Evolutionary conservation across 2,888 invertebrate species (phyloP).

Genomic region (Halocaridina rubra): DNA sequence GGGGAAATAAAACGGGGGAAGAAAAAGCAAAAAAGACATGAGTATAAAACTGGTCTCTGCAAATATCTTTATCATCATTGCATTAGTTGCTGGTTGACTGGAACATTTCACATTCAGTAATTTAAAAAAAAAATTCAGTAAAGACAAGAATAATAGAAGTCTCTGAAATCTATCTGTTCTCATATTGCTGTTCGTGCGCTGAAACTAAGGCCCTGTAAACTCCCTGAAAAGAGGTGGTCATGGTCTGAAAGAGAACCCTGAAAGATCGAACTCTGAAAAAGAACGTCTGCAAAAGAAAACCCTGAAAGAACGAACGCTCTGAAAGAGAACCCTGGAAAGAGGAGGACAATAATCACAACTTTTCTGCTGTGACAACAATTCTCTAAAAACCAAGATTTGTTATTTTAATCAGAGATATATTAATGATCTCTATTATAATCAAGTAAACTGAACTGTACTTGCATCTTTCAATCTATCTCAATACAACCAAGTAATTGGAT

Average conservation of each 20-base stretch:
- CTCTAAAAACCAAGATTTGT: no score
- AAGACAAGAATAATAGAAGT: no score
- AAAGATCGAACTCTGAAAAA: no score
- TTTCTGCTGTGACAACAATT: no score
- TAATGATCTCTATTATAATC: no score
- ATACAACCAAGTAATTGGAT: no score
- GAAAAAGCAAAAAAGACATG: conserved; percentile 63
- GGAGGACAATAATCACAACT: conserved; percentile 44
- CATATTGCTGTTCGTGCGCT: conserved; percentile 35
- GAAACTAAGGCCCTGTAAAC: conserved; percentile 44
- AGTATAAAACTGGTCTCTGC: conserved; percentile 51
- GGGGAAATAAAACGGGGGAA: conserved; percentile 64
- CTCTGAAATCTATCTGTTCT: no score
- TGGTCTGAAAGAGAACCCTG: conserved; percentile 60
- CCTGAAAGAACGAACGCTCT: conserved; percentile 50
- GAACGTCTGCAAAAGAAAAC: no score
- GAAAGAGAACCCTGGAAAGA: conserved; percentile 59
- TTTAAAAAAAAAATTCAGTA: conserved; percentile 33
- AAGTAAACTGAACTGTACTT: no score
- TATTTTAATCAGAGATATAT: no score
- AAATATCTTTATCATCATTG: no score
- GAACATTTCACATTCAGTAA: conserved; percentile 52
- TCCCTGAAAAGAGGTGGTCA: conserved; percentile 49
- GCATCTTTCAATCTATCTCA: no score
- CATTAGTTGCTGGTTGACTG: conserved; percentile 33